Conservation (phyloP, 2,797 vertebrate species). For the Austrolebias charrua region DNA sequence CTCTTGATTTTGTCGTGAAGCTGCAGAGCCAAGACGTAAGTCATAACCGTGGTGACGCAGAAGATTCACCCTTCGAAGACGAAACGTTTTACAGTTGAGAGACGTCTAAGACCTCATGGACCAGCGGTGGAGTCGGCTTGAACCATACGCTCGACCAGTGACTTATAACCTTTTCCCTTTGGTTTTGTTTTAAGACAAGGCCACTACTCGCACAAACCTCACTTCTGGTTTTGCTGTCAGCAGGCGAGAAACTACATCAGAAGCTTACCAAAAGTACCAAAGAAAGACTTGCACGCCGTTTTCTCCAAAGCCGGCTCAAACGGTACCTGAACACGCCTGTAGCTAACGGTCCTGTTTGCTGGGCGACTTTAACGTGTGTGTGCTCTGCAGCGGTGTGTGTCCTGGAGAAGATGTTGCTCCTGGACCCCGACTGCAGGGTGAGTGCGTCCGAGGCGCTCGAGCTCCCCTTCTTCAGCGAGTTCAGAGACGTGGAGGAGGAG, state of each 20-base stretch:
- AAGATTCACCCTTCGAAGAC: no score
- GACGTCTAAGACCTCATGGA: no score
- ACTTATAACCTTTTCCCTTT: no score
- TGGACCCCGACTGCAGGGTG: conserved; percentile 89
- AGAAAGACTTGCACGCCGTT: conserved; percentile 89
- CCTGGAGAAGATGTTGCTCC: conserved; percentile 93
- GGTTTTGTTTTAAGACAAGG: no score
- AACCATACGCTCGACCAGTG: no score
- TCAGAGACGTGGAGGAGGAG: conserved; percentile 89
- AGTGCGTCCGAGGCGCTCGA: conserved; percentile 87
- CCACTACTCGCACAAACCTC: not conserved
- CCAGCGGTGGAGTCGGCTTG: no score
- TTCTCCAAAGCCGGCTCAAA: conserved; percentile 85
- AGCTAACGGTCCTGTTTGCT: not conserved
- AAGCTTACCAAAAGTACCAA: conserved; percentile 88
- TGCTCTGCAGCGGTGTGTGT: conserved; percentile 83
- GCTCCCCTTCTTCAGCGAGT: conserved; percentile 89
- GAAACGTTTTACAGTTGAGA: not conserved
- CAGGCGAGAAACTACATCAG: conserved; percentile 95
- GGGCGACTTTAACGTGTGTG: not conserved
- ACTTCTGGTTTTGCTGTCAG: not conserved
- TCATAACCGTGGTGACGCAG: not conserved
- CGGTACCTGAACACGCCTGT: conserved; percentile 68
- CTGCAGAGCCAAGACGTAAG: conserved; percentile 93
- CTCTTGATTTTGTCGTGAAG: conserved; percentile 91